Evolutionary conservation across 2,888 invertebrate genomes (phyloP), one percentile per base, ranked within the genome.

Genomic region (Macrosoma leucophasiata): DNA sequence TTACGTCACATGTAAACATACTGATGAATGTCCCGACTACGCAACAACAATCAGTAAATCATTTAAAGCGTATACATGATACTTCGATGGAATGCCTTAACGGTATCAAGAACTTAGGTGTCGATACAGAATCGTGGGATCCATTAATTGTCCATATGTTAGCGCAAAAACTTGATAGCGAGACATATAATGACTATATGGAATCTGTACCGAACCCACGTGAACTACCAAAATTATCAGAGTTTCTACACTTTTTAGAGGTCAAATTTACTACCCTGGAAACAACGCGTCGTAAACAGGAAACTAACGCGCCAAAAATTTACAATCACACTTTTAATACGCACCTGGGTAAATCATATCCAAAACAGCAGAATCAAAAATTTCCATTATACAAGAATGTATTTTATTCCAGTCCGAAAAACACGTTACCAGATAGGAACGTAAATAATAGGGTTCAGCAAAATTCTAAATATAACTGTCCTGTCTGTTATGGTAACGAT

Each of bases 21-120:
- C 5, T 25, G 5, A 13, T 25, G n/a, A 25, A 8, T n/a, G 4
- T 25, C 5, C 25, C 13, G 4, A 11, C 8, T 65, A 43, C 62
- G 61, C 30, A 38, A 14, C 25, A 25, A 8, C 26, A 29, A 13
- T 29, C 20, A 8, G 6, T 14, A 4, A 14, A 13, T 6, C 14
- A 10, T 10, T 13, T 29, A 4, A 29, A 29, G 21, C 9, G 15
- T 9, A 6, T 29, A 9, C 22, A 29, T 10, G 19, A 29, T 15
- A 29, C 18, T 27, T 28, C 13, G 33, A 9, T 13, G 14, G 25
- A 25, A 13, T 17, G 26, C n/a, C 9, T 25, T 3, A 26, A 33
- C 9, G 32, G 32, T 6, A 27, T 32, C 13, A 27, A 28, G n/a
- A 33, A 32, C 22, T 5, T 36, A 15, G 36, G 30, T 10, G 31